Evolutionary conservation across 2,888 invertebrate genomes (phyloP), one percentile per base, ranked within the genome.

Genomic region (Cylindroiulus punctatus): DNA sequence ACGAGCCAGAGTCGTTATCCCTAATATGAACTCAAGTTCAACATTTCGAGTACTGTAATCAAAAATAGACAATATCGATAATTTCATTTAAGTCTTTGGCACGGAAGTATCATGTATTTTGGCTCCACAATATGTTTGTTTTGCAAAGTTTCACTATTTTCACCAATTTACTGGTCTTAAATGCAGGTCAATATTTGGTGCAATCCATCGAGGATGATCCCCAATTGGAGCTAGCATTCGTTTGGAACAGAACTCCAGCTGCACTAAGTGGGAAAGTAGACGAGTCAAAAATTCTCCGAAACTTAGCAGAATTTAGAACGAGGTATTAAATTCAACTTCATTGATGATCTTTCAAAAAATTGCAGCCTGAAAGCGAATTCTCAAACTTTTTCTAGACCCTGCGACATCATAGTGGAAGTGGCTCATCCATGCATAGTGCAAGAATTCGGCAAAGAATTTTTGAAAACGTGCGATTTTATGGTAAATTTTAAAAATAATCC

Each of bases 381-480:
- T n/a, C n/a, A 22, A 26, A 26, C 14, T 76, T 26, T 14, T n/a
- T 19, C 7, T 17, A 81, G 86, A 81, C n/a, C 81, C n/a, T 86
- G 86, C 30, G 92, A 92, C 88, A 87, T 92, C 14, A 91, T 92
- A 84, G 91, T 93, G 8, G 93, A 93, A 89, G 93, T 93, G 0
- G 92, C 93, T 14, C 93, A 93, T 89, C 93, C 93, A 0, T 89
- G 89, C 22, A 91, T 93, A 14, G 90, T 92, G 17, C 88, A 89
- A 44, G 88, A 91, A 86, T 92, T 90, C 89, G 93, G 92, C 7
- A 89, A 89, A 36, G 42, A 88, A 12, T 92, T 93, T 88, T 89
- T 93, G 32, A 87, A 90, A 81, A 88, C 90, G 86, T 90, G 91
- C 19, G 92, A 93, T 89, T 91, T 92, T 87, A 91, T 93, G 91